Evolutionary conservation across 2,888 invertebrate genomes (phyloP).

Genomic region (Conops quadrifasciatus): DNA sequence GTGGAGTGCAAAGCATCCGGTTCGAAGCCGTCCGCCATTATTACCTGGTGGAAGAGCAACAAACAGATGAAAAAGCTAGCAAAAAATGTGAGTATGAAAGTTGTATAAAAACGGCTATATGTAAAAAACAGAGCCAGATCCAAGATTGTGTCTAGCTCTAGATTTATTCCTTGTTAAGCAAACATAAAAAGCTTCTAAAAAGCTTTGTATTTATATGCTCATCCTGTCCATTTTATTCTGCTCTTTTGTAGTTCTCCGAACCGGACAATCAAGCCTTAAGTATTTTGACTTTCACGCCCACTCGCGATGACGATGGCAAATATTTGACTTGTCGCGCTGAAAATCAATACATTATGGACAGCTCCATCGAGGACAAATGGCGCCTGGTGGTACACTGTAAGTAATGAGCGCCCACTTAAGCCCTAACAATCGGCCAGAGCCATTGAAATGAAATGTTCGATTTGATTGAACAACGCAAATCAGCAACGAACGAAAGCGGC

Average conservation of each 20-base stretch:
- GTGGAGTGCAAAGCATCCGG: conserved; percentile 88
- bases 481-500: too few relatives aligned
- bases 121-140: too few relatives aligned
- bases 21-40: conserved; percentile 83
- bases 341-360: conserved; percentile 84
- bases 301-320: conserved; percentile 88
- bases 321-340: conserved; percentile 88
- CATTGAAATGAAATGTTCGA: conserved; percentile 19
- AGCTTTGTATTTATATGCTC: not conserved
- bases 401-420: conserved; percentile 62
- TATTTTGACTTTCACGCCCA: conserved; percentile 82
- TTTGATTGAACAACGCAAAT: too few relatives aligned
- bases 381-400: conserved; percentile 88
- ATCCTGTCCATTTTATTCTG: too few relatives aligned
- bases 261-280: conserved; percentile 84
- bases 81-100: conserved; percentile 76
- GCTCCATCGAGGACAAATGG: conserved; percentile 87
- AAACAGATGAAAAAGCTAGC: conserved; percentile 80
- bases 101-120: not conserved
- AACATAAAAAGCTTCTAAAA: not conserved
- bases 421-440: not conserved
- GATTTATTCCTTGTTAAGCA: not conserved
- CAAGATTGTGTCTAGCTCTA: too few relatives aligned
- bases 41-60: conserved; percentile 91
- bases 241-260: conserved; percentile 75